phyloP scores from a whole-genome alignment of 2,888 invertebrate species.

The Drosophila fungiperda region DNA sequence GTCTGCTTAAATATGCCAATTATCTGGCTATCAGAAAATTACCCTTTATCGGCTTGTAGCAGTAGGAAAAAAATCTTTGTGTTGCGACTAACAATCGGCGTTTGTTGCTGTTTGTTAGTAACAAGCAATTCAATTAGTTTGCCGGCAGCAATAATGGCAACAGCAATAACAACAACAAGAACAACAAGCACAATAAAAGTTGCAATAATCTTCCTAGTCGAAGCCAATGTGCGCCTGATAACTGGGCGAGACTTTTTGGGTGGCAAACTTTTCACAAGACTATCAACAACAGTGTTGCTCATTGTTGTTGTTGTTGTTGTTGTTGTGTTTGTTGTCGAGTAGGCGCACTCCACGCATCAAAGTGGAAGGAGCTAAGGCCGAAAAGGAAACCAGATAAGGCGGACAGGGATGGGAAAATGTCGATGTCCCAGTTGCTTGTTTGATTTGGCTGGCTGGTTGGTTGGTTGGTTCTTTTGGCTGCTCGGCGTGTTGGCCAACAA shows the following conservation, averaged over 20 bases:
- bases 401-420: constrained; percentile 37
- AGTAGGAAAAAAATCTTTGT: constrained; percentile 6
- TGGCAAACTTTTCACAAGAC: constrained; percentile 55
- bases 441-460: constrained; percentile 57
- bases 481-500: constrained; percentile 75
- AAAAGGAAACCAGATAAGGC: constrained; percentile 51
- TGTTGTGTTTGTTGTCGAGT: constrained; percentile 25
- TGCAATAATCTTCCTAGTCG: constrained; percentile 59
- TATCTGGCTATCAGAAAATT: constrained; percentile 1
- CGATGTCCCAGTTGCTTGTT: constrained; percentile 61
- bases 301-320: constrained; percentile 39
- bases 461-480: constrained; percentile 28
- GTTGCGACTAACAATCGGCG: constrained; percentile 20
- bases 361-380: constrained; percentile 16
- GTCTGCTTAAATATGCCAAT: neutral
- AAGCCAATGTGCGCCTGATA: constrained; percentile 62
- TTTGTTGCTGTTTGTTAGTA: constrained; percentile 50
- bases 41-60: neutral
- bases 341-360: constrained; percentile 23
- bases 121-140: constrained; percentile 59
- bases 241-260: constrained; percentile 36
- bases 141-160: constrained; percentile 51
- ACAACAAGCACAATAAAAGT: constrained; percentile 20
- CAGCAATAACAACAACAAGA: constrained; percentile 25
- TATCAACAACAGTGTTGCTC: constrained; percentile 49